Percentiles rank a stretch among this genome's conserved stretches.
phyloP scores from a whole-genome alignment of 1,140 invertebrate species.

The Lepidurus packardi region DNA sequence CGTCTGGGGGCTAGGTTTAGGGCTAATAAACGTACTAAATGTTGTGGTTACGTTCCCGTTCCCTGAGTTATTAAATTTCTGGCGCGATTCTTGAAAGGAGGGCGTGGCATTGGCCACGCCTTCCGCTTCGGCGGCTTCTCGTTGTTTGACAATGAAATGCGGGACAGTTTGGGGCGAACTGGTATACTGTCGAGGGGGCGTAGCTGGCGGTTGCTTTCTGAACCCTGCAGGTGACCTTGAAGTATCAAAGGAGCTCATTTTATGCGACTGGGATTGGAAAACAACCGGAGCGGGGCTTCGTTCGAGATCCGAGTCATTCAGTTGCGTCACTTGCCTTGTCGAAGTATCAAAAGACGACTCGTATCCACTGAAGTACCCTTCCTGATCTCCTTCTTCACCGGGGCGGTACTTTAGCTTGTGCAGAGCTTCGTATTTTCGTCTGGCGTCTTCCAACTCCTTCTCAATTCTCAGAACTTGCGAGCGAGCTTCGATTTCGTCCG shows the following conservation, averaged over 20 bases:
- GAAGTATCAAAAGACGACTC: constrained; percentile 35
- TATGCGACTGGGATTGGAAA: not conserved
- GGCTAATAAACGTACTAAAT: constrained; percentile 3
- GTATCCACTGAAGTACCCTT: constrained; percentile 39
- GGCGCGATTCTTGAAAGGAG: constrained; percentile 31
- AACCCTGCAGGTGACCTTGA: constrained; percentile 1
- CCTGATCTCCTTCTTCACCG: constrained; percentile 38
- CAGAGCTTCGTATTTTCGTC: constrained; percentile 77
- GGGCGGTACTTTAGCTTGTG: constrained; percentile 68
- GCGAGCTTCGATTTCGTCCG: constrained; percentile 79
- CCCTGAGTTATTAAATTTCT: constrained; percentile 30
- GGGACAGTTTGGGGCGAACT: not conserved
- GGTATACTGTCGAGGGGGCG: constrained; percentile 29
- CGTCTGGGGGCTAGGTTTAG: not conserved
- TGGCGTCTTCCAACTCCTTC: constrained; percentile 84
- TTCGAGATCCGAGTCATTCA: constrained; percentile 31
- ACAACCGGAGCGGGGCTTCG: constrained; percentile 20
- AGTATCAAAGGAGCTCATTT: constrained; percentile 2
- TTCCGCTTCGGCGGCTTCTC: constrained; percentile 19
- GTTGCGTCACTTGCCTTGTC: not conserved
- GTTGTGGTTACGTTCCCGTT: constrained; percentile 25
- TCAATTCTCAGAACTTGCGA: constrained; percentile 88
- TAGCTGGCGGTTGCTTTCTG: constrained; percentile 33
- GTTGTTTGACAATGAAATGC: constrained; percentile 1
- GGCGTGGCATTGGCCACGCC: constrained; percentile 28